Evolutionary conservation across 2,888 invertebrate genomes (phyloP).

Genomic region (Campopleginae sp.): DNA sequence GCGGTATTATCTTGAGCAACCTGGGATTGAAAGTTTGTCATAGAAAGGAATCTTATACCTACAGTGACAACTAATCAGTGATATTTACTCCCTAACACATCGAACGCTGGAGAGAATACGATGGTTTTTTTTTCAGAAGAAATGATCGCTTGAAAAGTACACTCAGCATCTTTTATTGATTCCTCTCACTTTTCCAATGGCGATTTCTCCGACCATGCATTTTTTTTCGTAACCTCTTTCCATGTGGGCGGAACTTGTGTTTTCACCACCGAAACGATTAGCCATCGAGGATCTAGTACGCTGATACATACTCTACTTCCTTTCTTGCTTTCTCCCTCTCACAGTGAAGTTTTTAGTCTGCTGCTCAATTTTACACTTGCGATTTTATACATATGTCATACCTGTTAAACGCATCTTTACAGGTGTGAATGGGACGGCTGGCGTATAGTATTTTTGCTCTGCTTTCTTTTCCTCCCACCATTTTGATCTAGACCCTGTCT

Average conservation of each 20-base stretch:
- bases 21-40: not conserved
- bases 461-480: slow-evolving; percentile 44
- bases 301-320: slow-evolving; percentile 33
- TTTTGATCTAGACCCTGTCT: not conserved
- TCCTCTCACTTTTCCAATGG: slow-evolving; percentile 27
- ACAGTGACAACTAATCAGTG: not conserved
- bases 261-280: slow-evolving; percentile 10
- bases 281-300: slow-evolving; percentile 25
- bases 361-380: slow-evolving; percentile 18
- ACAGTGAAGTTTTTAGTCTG: slow-evolving; percentile 32
- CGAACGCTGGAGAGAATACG: not conserved
- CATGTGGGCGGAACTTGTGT: slow-evolving; percentile 21
- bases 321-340: slow-evolving; percentile 57
- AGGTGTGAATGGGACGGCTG: slow-evolving; percentile 7
- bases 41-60: slow-evolving; percentile 6
- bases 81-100: not conserved
- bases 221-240: slow-evolving; percentile 7
- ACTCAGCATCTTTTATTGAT: slow-evolving; percentile 21
- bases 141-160: not conserved
- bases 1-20: not conserved
- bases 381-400: slow-evolving; percentile 16
- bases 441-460: slow-evolving; percentile 41
- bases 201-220: slow-evolving; percentile 17
- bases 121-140: not conserved
- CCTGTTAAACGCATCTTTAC: slow-evolving; percentile 3